Conservation (phyloP, 1,140 invertebrate species). For the Homarus americanus region DNA sequence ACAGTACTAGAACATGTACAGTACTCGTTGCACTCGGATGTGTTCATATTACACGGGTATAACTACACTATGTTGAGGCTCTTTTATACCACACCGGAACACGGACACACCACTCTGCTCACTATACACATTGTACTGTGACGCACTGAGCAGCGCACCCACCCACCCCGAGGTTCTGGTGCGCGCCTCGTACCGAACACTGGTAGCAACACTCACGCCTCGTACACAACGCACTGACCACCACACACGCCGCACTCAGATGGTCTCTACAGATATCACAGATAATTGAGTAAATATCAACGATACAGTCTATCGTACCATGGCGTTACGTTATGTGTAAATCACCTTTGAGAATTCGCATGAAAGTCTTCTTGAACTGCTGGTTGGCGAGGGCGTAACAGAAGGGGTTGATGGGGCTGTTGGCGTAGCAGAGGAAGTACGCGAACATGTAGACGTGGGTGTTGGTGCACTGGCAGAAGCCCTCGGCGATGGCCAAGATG, state of each 20-base stretch:
- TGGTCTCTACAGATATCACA: slow-evolving; percentile 67
- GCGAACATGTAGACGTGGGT: slow-evolving; percentile 97
- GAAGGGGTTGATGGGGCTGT: slow-evolving; percentile 86
- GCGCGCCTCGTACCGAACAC: background rate
- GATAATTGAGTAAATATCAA: slow-evolving; percentile 59
- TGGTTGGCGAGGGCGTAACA: slow-evolving; percentile 98
- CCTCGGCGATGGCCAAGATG: slow-evolving; percentile 95
- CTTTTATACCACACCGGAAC: slow-evolving; percentile 8
- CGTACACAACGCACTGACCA: slow-evolving; percentile 4
- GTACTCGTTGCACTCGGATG: background rate
- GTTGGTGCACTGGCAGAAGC: slow-evolving; percentile 97
- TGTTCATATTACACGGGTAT: background rate
- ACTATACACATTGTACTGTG: slow-evolving; percentile 18
- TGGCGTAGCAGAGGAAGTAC: slow-evolving; percentile 99
- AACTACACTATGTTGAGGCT: slow-evolving; percentile 25
- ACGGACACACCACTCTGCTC: slow-evolving; percentile 13
- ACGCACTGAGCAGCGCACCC: slow-evolving; percentile 23
- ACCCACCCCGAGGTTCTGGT: background rate
- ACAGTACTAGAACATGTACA: background rate
- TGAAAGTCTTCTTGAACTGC: slow-evolving; percentile 99
- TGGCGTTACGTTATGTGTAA: slow-evolving; percentile 89
- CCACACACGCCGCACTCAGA: slow-evolving; percentile 2
- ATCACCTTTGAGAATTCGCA: slow-evolving; percentile 94
- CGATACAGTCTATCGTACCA: slow-evolving; percentile 32
- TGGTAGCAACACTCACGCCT: background rate